A percentile compares a stretch with the other conserved stretches of the same genome.
Evolutionary conservation across 2,113 vertebrate species (phyloP).

Genomic region (Thermophis baileyi): DNA sequence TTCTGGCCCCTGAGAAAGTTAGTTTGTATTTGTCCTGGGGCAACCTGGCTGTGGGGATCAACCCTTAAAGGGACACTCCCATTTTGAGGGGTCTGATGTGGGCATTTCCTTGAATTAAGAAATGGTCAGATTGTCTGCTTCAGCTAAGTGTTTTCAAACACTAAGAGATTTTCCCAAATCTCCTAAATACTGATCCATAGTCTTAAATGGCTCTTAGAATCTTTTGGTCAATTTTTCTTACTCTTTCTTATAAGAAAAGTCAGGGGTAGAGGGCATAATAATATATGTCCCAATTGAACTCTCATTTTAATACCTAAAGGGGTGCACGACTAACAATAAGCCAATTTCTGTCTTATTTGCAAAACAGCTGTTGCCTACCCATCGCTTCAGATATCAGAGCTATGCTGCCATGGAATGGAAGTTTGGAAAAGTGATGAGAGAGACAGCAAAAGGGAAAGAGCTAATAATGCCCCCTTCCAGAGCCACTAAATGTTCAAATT

Average conservation of each 20-base stretch:
- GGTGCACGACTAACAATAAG: neutral
- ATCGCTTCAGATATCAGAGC: neutral
- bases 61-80: neutral
- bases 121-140: neutral
- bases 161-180: neutral
- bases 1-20: neutral
- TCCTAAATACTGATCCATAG: neutral
- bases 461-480: neutral
- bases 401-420: neutral
- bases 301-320: neutral
- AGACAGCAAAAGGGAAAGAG: neutral
- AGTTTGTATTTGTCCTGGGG: neutral
- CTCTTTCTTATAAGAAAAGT: neutral
- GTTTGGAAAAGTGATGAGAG: neutral
- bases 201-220: neutral
- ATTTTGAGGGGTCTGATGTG: neutral
- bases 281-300: neutral
- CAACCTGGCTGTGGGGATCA: neutral
- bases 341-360: neutral
- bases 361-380: too few relatives aligned
- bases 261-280: neutral
- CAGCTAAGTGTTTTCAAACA: neutral
- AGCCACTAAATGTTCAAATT: neutral
- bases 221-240: neutral
- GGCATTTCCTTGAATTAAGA: neutral